Percentiles rank a stretch among this genome's conserved stretches.
Conservation (phyloP, 2,888 invertebrate genomes). For the Tiliacea aurago region DNA sequence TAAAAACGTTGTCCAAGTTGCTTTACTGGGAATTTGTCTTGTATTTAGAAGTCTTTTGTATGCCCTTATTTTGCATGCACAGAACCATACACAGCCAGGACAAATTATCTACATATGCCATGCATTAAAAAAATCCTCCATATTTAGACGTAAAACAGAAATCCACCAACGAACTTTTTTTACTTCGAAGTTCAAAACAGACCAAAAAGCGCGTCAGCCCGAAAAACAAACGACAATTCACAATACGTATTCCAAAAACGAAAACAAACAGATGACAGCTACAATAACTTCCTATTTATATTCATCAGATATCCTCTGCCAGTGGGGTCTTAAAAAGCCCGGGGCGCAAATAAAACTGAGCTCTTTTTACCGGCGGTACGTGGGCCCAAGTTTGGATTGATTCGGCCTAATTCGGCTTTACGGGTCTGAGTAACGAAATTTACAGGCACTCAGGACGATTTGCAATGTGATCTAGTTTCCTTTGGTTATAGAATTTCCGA, state of each 20-base stretch:
- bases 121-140: neutral
- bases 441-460: slow-evolving; percentile 64
- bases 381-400: slow-evolving; percentile 57
- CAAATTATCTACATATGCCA: neutral
- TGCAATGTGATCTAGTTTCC: slow-evolving; percentile 58
- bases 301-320: slow-evolving; percentile 54
- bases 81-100: too few relatives aligned
- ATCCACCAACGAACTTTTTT: neutral
- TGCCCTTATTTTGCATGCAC: too few relatives aligned
- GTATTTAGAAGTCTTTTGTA: too few relatives aligned
- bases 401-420: slow-evolving; percentile 64
- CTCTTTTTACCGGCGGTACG: slow-evolving; percentile 59
- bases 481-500: slow-evolving; percentile 50
- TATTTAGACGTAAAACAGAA: neutral
- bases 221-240: slow-evolving; percentile 32
- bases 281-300: slow-evolving; percentile 54
- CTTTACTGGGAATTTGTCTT: neutral
- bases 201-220: neutral
- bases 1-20: neutral
- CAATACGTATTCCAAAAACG: slow-evolving; percentile 30
- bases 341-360: slow-evolving; percentile 51
- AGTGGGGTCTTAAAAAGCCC: slow-evolving; percentile 47
- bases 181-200: neutral
- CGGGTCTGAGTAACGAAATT: slow-evolving; percentile 57
- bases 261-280: slow-evolving; percentile 50